Conservation (phyloP, 2,113 vertebrate genomes). For the Hemicordylus capensis region DNA sequence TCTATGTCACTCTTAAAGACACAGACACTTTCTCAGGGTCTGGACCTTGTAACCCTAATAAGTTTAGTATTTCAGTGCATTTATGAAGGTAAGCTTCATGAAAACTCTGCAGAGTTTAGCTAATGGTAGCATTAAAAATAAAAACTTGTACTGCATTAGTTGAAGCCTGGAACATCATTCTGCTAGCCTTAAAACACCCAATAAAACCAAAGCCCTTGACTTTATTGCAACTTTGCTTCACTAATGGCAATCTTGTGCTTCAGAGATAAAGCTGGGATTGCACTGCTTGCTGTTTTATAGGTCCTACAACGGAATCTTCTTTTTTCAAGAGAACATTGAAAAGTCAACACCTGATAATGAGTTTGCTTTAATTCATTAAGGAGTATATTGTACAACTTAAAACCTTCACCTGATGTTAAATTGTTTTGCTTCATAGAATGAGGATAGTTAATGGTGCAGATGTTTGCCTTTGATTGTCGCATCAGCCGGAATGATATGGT, state of each 20-base stretch:
- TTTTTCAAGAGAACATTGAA: conserved; percentile 52
- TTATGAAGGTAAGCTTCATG: conserved; percentile 9
- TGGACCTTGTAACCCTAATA: background rate
- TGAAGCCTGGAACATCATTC: conserved; percentile 27
- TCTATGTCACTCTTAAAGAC: background rate
- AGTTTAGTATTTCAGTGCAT: background rate
- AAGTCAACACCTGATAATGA: conserved; percentile 42
- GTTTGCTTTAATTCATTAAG: conserved; percentile 49
- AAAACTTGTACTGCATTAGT: background rate
- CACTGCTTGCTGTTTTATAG: conserved; percentile 28
- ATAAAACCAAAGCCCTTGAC: conserved; percentile 39
- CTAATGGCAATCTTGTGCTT: conserved; percentile 19
- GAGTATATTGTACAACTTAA: conserved; percentile 39
- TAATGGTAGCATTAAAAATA: conserved; percentile 27
- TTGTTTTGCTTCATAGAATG: background rate
- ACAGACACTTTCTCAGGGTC: background rate
- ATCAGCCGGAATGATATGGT: background rate
- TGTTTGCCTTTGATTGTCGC: conserved; percentile 3
- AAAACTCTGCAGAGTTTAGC: background rate
- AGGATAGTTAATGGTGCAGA: conserved; percentile 9
- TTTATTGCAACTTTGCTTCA: conserved; percentile 21
- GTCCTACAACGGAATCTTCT: background rate
- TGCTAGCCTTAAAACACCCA: conserved; percentile 34
- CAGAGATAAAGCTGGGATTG: conserved; percentile 3
- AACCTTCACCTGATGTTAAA: conserved; percentile 38